These are phyloP conservation scores for Centropyge bicolor DNA, from an alignment of 2,797 vertebrate genomes.

Conservation along the genomic window DNA sequence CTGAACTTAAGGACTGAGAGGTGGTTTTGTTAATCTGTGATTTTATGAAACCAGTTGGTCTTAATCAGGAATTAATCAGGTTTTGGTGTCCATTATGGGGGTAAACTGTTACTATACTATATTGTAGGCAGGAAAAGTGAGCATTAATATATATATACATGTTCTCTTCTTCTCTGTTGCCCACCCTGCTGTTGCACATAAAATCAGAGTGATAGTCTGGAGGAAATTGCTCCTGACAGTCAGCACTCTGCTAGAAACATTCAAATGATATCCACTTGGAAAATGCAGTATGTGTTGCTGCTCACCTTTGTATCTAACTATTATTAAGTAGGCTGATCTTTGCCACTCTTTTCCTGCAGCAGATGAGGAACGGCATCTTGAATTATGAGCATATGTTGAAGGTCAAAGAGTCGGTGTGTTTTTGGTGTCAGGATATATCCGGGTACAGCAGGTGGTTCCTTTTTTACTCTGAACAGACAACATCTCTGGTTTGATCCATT, in stretches of 20 bases:
- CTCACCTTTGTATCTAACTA: conserved; percentile 7
- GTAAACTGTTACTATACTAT: no score
- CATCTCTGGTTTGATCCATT: conserved; percentile 58
- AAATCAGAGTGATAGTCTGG: background rate
- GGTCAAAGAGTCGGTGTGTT: conserved; percentile 46
- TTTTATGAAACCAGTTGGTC: background rate
- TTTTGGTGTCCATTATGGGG: background rate
- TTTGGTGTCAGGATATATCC: conserved; percentile 23
- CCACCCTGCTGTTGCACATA: no score
- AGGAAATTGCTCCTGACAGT: background rate
- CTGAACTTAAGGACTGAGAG: background rate
- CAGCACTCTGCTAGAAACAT: background rate
- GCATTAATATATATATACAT: no score
- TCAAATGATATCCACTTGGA: conserved; percentile 12
- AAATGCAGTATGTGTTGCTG: conserved; percentile 8
- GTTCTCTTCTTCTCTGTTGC: background rate
- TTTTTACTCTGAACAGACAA: conserved; percentile 46
- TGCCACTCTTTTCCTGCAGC: conserved; percentile 9
- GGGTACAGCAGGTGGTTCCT: conserved; percentile 4
- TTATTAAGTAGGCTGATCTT: conserved; percentile 34
- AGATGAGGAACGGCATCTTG: conserved; percentile 11
- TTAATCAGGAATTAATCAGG: background rate
- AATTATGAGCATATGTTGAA: conserved; percentile 43
- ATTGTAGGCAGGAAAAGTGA: no score
- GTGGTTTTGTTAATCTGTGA: background rate